phyloP scores from a whole-genome alignment of 1,140 invertebrate species.

The Littorina saxatilis region DNA sequence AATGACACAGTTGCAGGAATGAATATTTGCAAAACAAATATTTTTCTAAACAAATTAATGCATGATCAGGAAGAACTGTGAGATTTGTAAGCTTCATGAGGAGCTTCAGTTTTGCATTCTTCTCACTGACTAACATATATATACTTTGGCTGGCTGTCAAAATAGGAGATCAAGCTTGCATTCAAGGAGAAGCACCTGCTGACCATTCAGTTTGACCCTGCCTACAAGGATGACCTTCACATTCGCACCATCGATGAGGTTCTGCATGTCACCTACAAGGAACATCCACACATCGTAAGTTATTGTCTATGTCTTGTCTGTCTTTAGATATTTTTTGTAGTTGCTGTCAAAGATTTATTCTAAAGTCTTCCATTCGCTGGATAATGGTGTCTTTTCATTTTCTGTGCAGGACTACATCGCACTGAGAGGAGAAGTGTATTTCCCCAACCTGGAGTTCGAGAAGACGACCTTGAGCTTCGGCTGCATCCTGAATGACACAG shows the following conservation, averaged over 20 bases:
- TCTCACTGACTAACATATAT: too few species aligned
- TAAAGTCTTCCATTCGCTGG: neutral
- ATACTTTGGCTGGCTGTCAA: too few species aligned
- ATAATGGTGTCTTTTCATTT: neutral
- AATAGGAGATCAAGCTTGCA: slow-evolving; percentile 66
- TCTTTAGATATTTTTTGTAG: neutral
- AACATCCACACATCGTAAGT: slow-evolving; percentile 75
- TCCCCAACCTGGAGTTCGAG: slow-evolving; percentile 75
- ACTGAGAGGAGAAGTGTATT: slow-evolving; percentile 74
- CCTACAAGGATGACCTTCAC: slow-evolving; percentile 72
- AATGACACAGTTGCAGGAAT: too few species aligned
- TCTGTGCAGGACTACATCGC: slow-evolving; percentile 70
- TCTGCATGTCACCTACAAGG: slow-evolving; percentile 70
- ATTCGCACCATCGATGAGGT: slow-evolving; percentile 72
- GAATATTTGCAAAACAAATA: too few species aligned
- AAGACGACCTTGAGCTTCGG: slow-evolving; percentile 73
- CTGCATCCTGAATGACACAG: slow-evolving; percentile 76
- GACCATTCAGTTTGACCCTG: slow-evolving; percentile 73
- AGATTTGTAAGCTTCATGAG: too few species aligned
- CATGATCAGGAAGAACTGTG: too few species aligned
- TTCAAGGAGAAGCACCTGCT: slow-evolving; percentile 62
- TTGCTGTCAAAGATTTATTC: too few species aligned
- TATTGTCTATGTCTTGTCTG: slow-evolving; percentile 15
- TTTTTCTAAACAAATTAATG: too few species aligned
- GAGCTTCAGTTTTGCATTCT: too few species aligned